Percentiles rank a stretch among this genome's conserved stretches.
Conservation (phyloP, 1,140 invertebrate genomes). For the Campoletis sonorensis region DNA sequence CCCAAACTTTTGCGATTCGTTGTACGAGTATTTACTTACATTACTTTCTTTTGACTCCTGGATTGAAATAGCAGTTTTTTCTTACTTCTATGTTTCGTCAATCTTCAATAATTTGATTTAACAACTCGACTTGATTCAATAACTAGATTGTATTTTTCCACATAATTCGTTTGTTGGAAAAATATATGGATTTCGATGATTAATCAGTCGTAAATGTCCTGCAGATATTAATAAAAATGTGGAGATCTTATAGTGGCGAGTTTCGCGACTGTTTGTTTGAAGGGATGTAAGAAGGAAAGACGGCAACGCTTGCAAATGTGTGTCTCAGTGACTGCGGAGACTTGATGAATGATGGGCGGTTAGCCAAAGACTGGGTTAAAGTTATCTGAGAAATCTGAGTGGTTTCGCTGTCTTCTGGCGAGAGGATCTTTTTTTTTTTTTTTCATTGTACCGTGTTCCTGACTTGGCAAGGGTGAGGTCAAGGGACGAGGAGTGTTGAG, state of each 20-base stretch:
- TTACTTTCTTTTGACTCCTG: neutral
- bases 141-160: too few relatives aligned
- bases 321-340: conserved; percentile 52
- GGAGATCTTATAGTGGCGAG: conserved; percentile 33
- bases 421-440: conserved; percentile 24
- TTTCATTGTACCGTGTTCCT: conserved; percentile 61
- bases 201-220: neutral
- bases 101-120: neutral
- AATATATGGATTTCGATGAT: neutral
- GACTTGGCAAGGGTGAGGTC: conserved; percentile 72
- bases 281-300: conserved; percentile 4
- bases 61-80: neutral
- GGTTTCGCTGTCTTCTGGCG: conserved; percentile 63
- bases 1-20: neutral
- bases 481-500: conserved; percentile 56
- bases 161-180: too few relatives aligned
- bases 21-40: conserved; percentile 1
- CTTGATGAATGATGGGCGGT: conserved; percentile 74
- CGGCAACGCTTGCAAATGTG: neutral
- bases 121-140: too few relatives aligned
- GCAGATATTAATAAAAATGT: neutral
- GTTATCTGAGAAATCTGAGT: conserved; percentile 75
- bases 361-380: conserved; percentile 67
- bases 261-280: conserved; percentile 29
- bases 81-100: too few relatives aligned